Evolutionary conservation across 2,797 vertebrate genomes (phyloP), one percentile per base, ranked within the genome.

Genomic region (Darevskia mixta): DNA sequence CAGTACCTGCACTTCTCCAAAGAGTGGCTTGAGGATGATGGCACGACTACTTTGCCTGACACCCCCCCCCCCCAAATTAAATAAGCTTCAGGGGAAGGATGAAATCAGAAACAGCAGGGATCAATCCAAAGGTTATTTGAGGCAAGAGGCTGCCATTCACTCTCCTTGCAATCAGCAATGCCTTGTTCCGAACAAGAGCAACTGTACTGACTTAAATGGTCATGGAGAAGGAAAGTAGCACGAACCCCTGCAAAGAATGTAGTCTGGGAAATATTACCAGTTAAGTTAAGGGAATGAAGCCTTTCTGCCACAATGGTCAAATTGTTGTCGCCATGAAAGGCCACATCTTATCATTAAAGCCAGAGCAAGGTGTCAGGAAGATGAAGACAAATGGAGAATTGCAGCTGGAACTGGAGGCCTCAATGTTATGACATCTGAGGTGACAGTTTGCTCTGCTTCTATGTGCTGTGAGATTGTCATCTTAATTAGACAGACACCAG

Each of bases 151-250:
- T 90, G 73, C 90, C 32, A 91, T 93, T 76, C 45, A 81, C 8
- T 91, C 92, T 79, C 82, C n/a, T 41, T 75, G 76, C 61, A 90
- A 88, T 89, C 89, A 91, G 77, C 91, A 92, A 89, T 81, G 85
- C 27, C 86, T 87, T 88, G 71, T 91, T 93, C 71, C 89, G 79
- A 90, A 81, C n/a, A 87, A 64, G 87, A 23, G 38, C 71, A 64
- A 84, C 91, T 81, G 43, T 79, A 83, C 80, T 80, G 87, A 43
- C 8, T 86, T 71, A 32, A 91, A 45, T 55, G 0, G 69, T n/a
- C 81, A 89, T 78, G 49, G 88, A 85, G 5, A 0, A 69, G 41
- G 55, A 35, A 66, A 55, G 49, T 55, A 55, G 55, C 66, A 87
- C 76, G 82, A 3, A 82, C 3, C 73, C 5, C 43, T 86, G 5